Evolutionary conservation across 2,797 vertebrate genomes (phyloP).

Genomic region (Myiothlypis chrysogaster): DNA sequence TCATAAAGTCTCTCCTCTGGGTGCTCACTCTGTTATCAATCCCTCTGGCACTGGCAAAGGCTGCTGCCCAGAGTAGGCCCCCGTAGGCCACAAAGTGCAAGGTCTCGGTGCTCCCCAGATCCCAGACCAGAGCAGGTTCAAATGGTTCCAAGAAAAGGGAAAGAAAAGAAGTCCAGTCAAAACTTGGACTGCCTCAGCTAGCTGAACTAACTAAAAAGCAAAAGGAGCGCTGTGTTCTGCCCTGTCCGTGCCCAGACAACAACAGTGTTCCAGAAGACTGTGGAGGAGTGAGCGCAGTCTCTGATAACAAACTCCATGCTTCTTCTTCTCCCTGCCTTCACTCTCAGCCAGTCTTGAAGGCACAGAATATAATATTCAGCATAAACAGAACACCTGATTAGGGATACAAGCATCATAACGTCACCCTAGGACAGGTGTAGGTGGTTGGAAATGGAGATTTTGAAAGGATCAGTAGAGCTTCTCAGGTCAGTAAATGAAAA

Average conservation of each 20-base stretch:
- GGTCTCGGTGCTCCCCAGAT: neutral
- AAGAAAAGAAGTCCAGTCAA: neutral
- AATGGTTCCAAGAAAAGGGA: neutral
- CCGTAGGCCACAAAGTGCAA: neutral
- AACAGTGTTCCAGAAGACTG: neutral
- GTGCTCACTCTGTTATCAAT: neutral
- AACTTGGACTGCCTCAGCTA: neutral
- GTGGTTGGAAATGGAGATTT: neutral
- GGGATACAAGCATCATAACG: neutral
- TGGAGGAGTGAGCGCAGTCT: neutral
- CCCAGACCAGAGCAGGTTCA: accelerated
- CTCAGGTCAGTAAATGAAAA: neutral
- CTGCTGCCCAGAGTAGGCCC: neutral
- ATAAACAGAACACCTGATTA: neutral
- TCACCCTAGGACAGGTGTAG: neutral
- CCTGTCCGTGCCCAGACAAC: neutral
- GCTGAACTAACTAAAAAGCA: neutral
- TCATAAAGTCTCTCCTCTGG: neutral
- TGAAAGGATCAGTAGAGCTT: neutral
- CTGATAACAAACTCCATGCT: neutral
- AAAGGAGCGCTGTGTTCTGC: neutral
- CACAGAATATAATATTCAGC: neutral
- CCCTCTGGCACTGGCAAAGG: neutral
- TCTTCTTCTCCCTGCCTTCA: neutral
- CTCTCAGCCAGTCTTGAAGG: neutral